A percentile compares a stretch with the other conserved stretches of the same genome.
These are phyloP conservation scores for Brotula barbata DNA, from an alignment of 2,797 vertebrate species.

Conservation along the genomic window DNA sequence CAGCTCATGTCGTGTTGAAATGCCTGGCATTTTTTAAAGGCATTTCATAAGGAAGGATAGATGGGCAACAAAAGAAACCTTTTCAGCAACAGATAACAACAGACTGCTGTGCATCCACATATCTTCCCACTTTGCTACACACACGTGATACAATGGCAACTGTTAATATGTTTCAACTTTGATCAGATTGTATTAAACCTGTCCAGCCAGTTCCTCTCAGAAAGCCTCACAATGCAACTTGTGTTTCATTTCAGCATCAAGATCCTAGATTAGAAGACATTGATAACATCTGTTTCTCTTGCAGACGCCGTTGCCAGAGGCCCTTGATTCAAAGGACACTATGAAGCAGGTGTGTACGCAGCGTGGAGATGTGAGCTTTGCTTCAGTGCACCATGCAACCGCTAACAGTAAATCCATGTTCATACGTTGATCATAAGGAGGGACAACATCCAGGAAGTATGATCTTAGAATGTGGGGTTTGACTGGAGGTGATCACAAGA, in stretches of 20 bases:
- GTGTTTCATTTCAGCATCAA: slow-evolving; percentile 33
- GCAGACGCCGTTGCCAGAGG: slow-evolving; percentile 89
- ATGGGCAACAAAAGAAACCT: slow-evolving; percentile 13
- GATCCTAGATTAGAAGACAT: slow-evolving; percentile 24
- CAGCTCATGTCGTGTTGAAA: background rate
- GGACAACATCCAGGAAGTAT: no score
- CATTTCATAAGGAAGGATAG: slow-evolving; percentile 11
- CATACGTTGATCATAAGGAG: slow-evolving; percentile 7
- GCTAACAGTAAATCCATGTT: slow-evolving; percentile 17
- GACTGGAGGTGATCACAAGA: no score
- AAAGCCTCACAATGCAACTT: slow-evolving; percentile 22
- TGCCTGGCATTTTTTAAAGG: background rate
- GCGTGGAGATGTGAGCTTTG: background rate
- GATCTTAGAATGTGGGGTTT: no score
- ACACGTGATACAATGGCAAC: no score
- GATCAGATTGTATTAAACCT: slow-evolving; percentile 9
- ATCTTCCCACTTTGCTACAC: no score
- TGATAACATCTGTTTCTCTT: slow-evolving; percentile 47
- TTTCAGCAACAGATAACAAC: slow-evolving; percentile 10
- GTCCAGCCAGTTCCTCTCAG: slow-evolving; percentile 49
- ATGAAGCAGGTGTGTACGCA: slow-evolving; percentile 86
- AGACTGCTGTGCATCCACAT: slow-evolving; percentile 33
- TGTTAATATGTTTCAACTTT: no score
- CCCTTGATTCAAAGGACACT: slow-evolving; percentile 77
- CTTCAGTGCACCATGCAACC: slow-evolving; percentile 6